Conservation (phyloP, 1,140 invertebrate genomes). For the Leptinotarsa lineolata region DNA sequence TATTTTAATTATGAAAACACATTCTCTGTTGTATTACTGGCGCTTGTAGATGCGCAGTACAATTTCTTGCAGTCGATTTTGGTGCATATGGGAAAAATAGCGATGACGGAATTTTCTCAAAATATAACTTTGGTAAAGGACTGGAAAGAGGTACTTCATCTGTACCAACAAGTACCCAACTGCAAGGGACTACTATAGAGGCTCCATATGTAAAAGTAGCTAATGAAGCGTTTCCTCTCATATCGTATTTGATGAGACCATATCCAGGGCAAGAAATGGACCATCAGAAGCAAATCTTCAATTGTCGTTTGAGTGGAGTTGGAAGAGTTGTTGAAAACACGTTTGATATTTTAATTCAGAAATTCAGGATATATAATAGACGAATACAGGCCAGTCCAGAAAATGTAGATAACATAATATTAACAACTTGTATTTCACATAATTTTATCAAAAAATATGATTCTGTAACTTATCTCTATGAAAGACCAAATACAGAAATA, state of each 20-base stretch:
- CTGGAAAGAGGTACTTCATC: slow-evolving; percentile 54
- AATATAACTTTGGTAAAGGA: slow-evolving; percentile 59
- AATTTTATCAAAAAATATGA: too few species aligned
- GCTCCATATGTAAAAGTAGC: slow-evolving; percentile 57
- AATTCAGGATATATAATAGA: too few species aligned
- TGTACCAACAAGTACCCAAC: slow-evolving; percentile 49
- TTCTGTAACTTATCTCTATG: too few species aligned
- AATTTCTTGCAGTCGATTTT: slow-evolving; percentile 49
- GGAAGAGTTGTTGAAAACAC: not conserved
- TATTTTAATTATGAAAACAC: slow-evolving; percentile 39
- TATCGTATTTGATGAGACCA: too few species aligned
- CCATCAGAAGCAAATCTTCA: too few species aligned
- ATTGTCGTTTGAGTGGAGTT: too few species aligned
- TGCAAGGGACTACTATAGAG: slow-evolving; percentile 57
- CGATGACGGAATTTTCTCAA: slow-evolving; percentile 55
- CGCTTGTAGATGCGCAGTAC: slow-evolving; percentile 13
- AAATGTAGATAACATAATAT: too few species aligned
- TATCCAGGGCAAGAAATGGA: not conserved
- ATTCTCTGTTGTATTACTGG: not conserved
- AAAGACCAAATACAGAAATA: slow-evolving; percentile 44
- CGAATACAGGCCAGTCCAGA: too few species aligned
- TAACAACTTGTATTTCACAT: too few species aligned
- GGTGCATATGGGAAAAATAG: not conserved
- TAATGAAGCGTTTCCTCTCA: slow-evolving; percentile 51
- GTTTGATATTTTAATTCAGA: too few species aligned